A percentile compares a stretch with the other conserved stretches of the same genome.
Evolutionary conservation across 1,140 invertebrate genomes (phyloP).

Genomic region (Gonatopus flavifemur): DNA sequence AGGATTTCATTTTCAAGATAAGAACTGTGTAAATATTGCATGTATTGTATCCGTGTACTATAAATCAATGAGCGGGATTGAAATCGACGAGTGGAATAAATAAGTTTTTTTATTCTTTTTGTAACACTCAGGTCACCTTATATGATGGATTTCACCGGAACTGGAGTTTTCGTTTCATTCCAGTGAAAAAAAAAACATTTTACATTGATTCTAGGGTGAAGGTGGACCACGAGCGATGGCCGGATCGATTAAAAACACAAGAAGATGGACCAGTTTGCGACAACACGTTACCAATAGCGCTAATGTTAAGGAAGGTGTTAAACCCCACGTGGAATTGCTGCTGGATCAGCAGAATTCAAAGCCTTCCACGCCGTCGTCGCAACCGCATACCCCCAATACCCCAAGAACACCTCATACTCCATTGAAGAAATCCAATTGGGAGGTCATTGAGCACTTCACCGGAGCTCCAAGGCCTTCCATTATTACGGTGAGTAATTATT

Average conservation of each 20-base stretch:
- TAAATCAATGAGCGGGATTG: no score
- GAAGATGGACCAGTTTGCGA: constrained; percentile 58
- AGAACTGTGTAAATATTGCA: no score
- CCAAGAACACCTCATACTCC: constrained; percentile 58
- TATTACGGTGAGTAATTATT: constrained; percentile 38
- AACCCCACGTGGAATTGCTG: constrained; percentile 40
- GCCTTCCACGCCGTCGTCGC: constrained; percentile 45
- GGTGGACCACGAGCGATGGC: constrained; percentile 29
- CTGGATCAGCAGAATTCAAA: constrained; percentile 48
- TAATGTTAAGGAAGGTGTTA: constrained; percentile 35
- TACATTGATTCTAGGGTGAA: constrained; percentile 43
- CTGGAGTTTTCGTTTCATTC: no score
- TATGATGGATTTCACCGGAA: no score
- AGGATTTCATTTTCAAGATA: no score
- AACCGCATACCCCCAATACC: constrained; percentile 45
- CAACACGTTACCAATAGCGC: constrained; percentile 46
- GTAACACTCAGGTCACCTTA: no score
- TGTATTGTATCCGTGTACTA: no score
- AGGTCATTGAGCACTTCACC: constrained; percentile 82
- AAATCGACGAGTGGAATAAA: no score
- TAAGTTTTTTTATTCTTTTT: no score
- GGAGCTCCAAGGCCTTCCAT: constrained; percentile 55
- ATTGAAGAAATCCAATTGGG: constrained; percentile 80
- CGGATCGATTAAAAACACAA: constrained; percentile 40
- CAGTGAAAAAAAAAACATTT: no score